A percentile compares a stretch with the other conserved stretches of the same genome.
These are phyloP conservation scores for Calonectris borealis DNA, from an alignment of 2,113 vertebrate genomes.

Conservation along the genomic window DNA sequence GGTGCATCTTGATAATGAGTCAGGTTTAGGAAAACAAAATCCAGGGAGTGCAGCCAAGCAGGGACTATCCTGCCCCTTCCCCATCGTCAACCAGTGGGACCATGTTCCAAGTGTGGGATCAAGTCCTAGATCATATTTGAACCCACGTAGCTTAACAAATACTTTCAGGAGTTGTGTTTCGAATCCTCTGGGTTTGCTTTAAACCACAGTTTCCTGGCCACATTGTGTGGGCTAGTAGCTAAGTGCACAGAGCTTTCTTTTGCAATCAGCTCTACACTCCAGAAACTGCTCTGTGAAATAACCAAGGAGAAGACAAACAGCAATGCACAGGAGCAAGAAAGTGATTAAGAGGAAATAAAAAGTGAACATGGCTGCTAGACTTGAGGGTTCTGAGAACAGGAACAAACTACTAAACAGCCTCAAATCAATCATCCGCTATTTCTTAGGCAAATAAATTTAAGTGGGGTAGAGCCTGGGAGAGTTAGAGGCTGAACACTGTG, in stretches of 20 bases:
- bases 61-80: neutral
- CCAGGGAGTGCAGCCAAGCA: neutral
- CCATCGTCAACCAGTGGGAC: neutral
- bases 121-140: neutral
- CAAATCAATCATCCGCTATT: neutral
- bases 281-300: neutral
- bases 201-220: slow-evolving; percentile 40
- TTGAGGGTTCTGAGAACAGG: neutral
- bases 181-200: neutral
- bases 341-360: neutral
- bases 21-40: neutral
- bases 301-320: neutral
- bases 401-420: neutral
- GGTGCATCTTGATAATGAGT: neutral
- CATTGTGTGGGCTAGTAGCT: slow-evolving; percentile 1
- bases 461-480: neutral
- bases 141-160: neutral
- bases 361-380: neutral
- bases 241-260: neutral
- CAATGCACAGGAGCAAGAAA: neutral
- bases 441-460: neutral
- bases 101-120: neutral
- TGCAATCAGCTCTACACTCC: neutral
- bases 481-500: neutral
- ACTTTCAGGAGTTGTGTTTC: neutral